Conservation (phyloP, 2,113 vertebrate genomes). For the Tichodroma muraria region DNA sequence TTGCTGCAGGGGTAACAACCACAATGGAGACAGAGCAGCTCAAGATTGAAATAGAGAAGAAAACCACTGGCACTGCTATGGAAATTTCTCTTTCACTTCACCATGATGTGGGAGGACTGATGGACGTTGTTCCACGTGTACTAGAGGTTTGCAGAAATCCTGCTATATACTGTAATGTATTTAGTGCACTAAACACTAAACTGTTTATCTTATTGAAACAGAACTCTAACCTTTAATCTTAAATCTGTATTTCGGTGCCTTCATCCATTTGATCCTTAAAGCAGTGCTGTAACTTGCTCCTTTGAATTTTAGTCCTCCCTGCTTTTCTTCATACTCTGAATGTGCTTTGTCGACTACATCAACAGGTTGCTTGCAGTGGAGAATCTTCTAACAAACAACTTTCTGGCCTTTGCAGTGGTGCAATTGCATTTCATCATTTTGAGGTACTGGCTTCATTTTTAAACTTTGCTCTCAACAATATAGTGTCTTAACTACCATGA, state of each 20-base stretch:
- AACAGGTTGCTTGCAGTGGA: conserved; percentile 81
- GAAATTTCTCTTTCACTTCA: conserved; percentile 56
- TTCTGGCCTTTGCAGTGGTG: conserved; percentile 71
- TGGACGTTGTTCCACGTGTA: conserved; percentile 53
- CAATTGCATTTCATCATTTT: conserved; percentile 35
- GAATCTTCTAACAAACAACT: conserved; percentile 52
- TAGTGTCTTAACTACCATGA: not conserved
- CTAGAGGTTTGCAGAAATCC: conserved; percentile 65
- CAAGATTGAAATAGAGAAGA: conserved; percentile 46
- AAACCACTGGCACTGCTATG: conserved; percentile 1
- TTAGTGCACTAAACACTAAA: not conserved
- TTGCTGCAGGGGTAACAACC: conserved; percentile 44
- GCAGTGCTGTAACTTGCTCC: not conserved
- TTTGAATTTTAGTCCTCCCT: not conserved
- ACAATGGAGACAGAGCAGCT: conserved; percentile 51
- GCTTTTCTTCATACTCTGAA: not conserved
- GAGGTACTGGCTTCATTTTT: conserved; percentile 72
- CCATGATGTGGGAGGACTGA: conserved; percentile 65
- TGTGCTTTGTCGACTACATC: conserved; percentile 2
- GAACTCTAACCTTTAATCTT: not conserved
- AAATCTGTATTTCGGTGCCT: not conserved
- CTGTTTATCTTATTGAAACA: not conserved
- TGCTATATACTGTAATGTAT: not conserved
- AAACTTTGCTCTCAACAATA: not conserved
- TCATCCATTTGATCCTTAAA: not conserved